These are phyloP conservation scores for Antechinus stuartii DNA, from an alignment of 2,113 vertebrate species.

Conservation along the genomic window DNA sequence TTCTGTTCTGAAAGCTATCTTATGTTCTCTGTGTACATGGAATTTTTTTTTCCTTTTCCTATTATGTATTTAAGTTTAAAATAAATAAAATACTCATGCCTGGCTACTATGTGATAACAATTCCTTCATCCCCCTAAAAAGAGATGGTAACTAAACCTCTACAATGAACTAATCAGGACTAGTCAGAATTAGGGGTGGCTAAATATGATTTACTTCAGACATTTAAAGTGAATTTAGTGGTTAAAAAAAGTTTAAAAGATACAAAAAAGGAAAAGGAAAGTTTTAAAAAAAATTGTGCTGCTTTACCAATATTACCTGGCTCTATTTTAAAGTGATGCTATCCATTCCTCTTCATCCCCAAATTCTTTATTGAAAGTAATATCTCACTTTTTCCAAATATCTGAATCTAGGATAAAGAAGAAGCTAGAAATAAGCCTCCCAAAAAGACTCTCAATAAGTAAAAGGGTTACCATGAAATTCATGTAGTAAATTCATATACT, in stretches of 20 bases:
- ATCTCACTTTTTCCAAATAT: constrained; percentile 20
- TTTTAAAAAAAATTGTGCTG: constrained; percentile 22
- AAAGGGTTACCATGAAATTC: constrained; percentile 22
- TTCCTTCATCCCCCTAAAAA: no score
- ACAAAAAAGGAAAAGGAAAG: background rate
- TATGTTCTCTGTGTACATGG: no score
- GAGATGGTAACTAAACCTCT: background rate
- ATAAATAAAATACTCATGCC: no score
- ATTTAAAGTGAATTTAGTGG: constrained; percentile 40
- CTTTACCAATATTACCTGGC: background rate
- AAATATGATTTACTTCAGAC: background rate
- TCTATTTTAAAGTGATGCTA: constrained; percentile 41
- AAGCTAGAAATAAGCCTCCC: constrained; percentile 29
- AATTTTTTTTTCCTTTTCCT: no score
- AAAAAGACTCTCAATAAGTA: background rate
- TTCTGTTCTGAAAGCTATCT: no score
- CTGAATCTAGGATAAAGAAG: background rate
- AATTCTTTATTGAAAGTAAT: constrained; percentile 45
- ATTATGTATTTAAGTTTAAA: no score
- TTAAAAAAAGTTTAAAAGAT: constrained; percentile 39
- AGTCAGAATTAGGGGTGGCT: constrained; percentile 4
- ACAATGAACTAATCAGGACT: background rate
- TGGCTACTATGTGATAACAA: no score
- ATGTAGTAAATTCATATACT: background rate
- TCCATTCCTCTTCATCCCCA: constrained; percentile 23